Evolutionary conservation across 2,888 invertebrate genomes (phyloP).

Genomic region (Platynereis dumerilii): DNA sequence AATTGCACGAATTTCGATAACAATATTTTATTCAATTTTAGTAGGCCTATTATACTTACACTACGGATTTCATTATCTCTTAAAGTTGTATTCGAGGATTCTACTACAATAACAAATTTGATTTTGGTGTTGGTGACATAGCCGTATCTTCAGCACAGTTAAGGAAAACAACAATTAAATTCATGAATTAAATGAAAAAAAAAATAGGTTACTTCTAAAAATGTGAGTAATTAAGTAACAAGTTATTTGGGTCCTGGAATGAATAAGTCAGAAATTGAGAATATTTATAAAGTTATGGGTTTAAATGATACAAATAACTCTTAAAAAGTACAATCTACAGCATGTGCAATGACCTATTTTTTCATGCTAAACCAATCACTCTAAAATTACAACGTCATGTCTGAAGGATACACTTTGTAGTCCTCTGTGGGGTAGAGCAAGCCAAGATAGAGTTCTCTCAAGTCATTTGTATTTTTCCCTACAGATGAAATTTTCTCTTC

Average conservation of each 20-base stretch:
- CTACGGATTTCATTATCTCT: slow-evolving; percentile 93
- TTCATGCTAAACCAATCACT: neutral
- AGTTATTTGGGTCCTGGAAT: too few species aligned
- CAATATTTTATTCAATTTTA: too few species aligned
- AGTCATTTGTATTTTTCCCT: slow-evolving; percentile 69
- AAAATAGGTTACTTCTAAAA: too few species aligned
- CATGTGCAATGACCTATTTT: too few species aligned
- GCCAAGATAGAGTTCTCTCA: slow-evolving; percentile 89
- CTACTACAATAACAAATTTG: slow-evolving; percentile 91
- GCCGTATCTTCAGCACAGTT: slow-evolving; percentile 68
- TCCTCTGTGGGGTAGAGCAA: slow-evolving; percentile 92
- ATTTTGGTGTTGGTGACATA: slow-evolving; percentile 97
- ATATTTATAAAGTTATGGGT: neutral
- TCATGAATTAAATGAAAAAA: too few species aligned
- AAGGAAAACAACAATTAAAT: slow-evolving; percentile 9
- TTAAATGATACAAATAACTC: too few species aligned
- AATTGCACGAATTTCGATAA: too few species aligned
- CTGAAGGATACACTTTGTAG: slow-evolving; percentile 86
- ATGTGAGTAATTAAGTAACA: too few species aligned
- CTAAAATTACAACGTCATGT: neutral
- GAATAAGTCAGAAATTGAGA: too few species aligned
- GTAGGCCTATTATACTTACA: slow-evolving; percentile 71
- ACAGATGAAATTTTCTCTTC: slow-evolving; percentile 77
- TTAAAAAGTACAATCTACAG: too few species aligned
- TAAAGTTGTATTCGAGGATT: slow-evolving; percentile 84